Percentiles rank a stretch among this genome's conserved stretches.
These are phyloP conservation scores for Pangasius macronema DNA, from an alignment of 2,797 vertebrate species.

Conservation along the genomic window DNA sequence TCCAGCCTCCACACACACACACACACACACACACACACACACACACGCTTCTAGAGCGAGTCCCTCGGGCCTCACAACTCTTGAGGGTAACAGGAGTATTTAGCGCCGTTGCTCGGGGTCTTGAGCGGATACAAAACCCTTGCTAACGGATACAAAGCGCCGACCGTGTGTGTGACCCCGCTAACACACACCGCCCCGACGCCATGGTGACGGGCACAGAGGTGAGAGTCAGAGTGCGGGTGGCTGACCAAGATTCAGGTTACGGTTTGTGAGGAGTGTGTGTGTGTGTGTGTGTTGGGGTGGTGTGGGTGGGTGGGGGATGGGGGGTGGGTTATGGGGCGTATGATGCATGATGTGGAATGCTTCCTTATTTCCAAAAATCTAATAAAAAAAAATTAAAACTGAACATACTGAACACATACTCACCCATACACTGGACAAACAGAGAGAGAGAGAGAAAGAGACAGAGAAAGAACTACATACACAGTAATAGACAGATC, in stretches of 20 bases:
- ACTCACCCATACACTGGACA: not conserved
- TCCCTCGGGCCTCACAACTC: constrained; percentile 30
- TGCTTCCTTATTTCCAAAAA: not conserved
- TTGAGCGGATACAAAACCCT: constrained; percentile 52
- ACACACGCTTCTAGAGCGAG: not conserved
- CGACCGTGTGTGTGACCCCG: constrained; percentile 47
- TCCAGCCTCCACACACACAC: constrained; percentile 1
- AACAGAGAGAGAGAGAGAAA: not conserved
- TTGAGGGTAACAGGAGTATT: constrained; percentile 46
- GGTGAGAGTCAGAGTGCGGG: constrained; percentile 61
- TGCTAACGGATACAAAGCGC: constrained; percentile 52
- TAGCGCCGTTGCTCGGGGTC: constrained; percentile 34
- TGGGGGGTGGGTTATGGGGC: too few relatives aligned
- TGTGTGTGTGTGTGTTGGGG: not conserved
- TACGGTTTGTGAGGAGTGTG: constrained; percentile 23
- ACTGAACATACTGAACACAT: not conserved
- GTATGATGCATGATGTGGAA: not conserved
- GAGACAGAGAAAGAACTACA: not conserved
- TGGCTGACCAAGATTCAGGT: constrained; percentile 50
- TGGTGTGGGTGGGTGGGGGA: too few relatives aligned
- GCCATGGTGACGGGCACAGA: constrained; percentile 64
- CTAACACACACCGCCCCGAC: constrained; percentile 52
- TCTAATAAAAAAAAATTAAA: not conserved
- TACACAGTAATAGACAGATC: not conserved
- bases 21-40: constrained; percentile 7